Evolutionary conservation across 2,888 invertebrate species (phyloP), one percentile per base, ranked within the genome.

Genomic region (Dasysyrphus tricinctus): DNA sequence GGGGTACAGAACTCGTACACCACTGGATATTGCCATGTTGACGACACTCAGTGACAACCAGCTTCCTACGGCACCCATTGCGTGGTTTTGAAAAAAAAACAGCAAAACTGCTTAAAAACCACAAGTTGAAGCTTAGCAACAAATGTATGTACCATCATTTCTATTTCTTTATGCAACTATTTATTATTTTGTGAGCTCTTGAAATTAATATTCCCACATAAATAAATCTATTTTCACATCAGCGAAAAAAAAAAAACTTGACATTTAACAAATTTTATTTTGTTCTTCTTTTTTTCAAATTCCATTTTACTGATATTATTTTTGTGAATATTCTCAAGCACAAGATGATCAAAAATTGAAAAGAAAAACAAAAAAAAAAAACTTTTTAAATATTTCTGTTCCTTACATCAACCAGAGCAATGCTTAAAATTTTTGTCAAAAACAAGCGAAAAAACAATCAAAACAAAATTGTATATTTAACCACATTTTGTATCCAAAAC

Each of bases 261-360:
- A 61, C 61, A 61, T 61, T 61, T 61, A 42, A 61, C 61, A 61
- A 61, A 61, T 61, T 39, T 61, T 42, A 19, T 61, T 61, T 9
- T 61, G 61, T 39, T 42, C 24, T 7, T 19, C 37, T 32, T 54
- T 54, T 56, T 37, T 34, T 37, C 1, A 37, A 59, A 59, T 59
- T 59, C 59, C 59, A 39, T 39, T 39, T 14, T 14, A 19, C 12
- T 6, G 5, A 24, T 39, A 5, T 59, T 24, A 14, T 11, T 59
- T 24, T 19, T 32, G 29, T 29, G n/a, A 11, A 54, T 54, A 32
- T 32, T 54, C 29, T 54, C 29, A 32, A 54, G 54, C 54, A 54
- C 6, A 5, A 32, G 12, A 24, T 42, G 24, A 59, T 19, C 1
- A 12, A 59, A 37, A 57, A 11, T 37, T 34, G 16, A 16, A 34